These are phyloP conservation scores for Pseudonaja textilis DNA, from an alignment of 2,113 vertebrate species.

Conservation along the genomic window DNA sequence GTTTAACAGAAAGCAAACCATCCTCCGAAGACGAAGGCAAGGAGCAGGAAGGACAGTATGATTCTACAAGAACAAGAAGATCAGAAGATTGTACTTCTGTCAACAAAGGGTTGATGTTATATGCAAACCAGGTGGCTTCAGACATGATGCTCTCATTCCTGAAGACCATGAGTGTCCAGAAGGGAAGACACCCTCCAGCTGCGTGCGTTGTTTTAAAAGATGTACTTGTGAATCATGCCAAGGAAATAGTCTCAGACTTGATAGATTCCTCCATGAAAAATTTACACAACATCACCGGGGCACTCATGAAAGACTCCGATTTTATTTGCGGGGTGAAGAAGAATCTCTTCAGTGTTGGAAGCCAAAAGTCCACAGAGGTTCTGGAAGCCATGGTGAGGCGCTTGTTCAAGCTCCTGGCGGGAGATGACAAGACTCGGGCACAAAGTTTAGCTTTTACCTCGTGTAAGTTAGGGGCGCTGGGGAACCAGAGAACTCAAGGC, in stretches of 20 bases:
- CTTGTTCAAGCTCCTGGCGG: conserved; percentile 51
- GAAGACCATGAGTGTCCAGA: conserved; percentile 60
- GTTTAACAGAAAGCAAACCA: conserved; percentile 41
- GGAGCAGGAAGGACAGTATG: not conserved
- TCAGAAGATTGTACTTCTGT: conserved; percentile 8
- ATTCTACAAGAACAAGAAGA: not conserved
- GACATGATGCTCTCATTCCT: conserved; percentile 62
- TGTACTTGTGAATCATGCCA: conserved; percentile 60
- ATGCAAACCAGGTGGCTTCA: conserved; percentile 59
- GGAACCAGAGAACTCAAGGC: conserved; percentile 35
- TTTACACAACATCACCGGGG: conserved; percentile 20
- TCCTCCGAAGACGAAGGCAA: not conserved
- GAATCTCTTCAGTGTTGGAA: conserved; percentile 8
- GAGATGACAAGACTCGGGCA: conserved; percentile 28
- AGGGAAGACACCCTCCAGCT: conserved; percentile 44
- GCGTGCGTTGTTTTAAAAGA: conserved; percentile 58
- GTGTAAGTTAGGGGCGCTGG: conserved; percentile 2
- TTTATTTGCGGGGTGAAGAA: conserved; percentile 17
- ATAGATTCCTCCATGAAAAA: conserved; percentile 61
- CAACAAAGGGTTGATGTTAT: conserved; percentile 60
- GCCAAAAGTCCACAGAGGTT: conserved; percentile 13
- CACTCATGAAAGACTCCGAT: conserved; percentile 30
- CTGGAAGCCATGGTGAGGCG: conserved; percentile 55
- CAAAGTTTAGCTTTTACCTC: not conserved
- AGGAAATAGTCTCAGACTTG: conserved; percentile 60